Conservation (phyloP, 2,888 invertebrate genomes). For the Apantesis nais region DNA sequence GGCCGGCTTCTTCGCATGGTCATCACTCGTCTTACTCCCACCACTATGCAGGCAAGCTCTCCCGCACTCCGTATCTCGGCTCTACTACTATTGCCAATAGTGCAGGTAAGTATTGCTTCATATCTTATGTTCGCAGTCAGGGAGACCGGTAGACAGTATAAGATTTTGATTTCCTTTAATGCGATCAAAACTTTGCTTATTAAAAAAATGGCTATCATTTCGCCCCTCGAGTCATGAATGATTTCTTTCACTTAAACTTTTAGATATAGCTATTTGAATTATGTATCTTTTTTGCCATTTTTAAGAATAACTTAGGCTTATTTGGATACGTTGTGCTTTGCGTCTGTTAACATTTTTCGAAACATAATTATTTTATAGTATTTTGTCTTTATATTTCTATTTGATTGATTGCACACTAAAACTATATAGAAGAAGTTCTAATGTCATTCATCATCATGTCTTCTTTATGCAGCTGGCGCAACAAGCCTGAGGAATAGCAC, state of each 20-base stretch:
- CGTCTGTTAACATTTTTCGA: neutral
- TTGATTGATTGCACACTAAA: neutral
- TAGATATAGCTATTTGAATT: neutral
- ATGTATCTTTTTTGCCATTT: neutral
- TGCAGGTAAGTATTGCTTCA: slow-evolving; percentile 60
- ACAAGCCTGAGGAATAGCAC: slow-evolving; percentile 78
- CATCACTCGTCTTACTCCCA: slow-evolving; percentile 87
- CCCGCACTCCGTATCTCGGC: slow-evolving; percentile 89
- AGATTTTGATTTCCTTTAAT: neutral
- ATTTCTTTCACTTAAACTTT: neutral
- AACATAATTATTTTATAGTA: neutral
- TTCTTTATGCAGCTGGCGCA: slow-evolving; percentile 61
- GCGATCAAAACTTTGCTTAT: neutral
- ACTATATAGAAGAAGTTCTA: neutral
- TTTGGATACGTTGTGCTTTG: slow-evolving; percentile 1
- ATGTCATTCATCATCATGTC: neutral
- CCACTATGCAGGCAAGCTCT: slow-evolving; percentile 80
- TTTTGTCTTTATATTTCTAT: neutral
- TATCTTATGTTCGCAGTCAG: neutral
- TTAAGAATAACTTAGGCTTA: neutral
- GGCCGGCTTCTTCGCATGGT: slow-evolving; percentile 90
- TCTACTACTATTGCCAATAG: slow-evolving; percentile 87
- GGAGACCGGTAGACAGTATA: neutral
- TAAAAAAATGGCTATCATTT: neutral
- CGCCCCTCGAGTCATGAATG: neutral